These are phyloP conservation scores for Ametastegia equiseti DNA, from an alignment of 2,888 invertebrate species.

Conservation along the genomic window DNA sequence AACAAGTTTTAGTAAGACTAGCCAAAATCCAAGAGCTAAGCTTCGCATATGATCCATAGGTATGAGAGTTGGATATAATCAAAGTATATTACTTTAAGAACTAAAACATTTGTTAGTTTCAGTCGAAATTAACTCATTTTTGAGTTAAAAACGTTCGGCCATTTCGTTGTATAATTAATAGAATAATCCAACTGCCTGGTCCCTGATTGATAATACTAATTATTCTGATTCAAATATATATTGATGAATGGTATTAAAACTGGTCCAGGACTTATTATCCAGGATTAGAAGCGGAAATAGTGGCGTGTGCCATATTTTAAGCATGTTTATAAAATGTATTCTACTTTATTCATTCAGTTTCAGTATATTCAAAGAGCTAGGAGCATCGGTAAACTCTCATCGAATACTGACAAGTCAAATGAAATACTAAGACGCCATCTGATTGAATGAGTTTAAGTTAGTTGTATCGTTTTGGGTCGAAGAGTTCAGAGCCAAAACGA, in stretches of 20 bases:
- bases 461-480: neutral
- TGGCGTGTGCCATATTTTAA: neutral
- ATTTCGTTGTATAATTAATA: constrained; percentile 17
- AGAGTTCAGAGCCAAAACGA: neutral
- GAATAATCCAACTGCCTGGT: constrained; percentile 32
- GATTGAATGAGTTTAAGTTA: neutral
- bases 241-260: constrained; percentile 2
- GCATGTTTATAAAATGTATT: neutral
- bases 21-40: neutral
- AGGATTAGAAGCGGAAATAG: neutral
- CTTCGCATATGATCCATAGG: neutral
- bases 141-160: neutral
- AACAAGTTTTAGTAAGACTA: neutral
- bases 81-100: neutral
- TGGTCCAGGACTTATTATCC: constrained; percentile 1
- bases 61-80: neutral
- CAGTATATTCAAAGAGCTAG: neutral
- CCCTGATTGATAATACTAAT: constrained; percentile 16
- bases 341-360: neutral
- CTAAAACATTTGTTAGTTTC: neutral
- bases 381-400: neutral
- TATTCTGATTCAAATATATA: neutral
- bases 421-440: neutral
- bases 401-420: neutral
- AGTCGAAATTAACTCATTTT: constrained; percentile 3